Base-by-base conservation (phyloP, 2,797 vertebrate genomes). In the Malacoraja senta region DNA sequence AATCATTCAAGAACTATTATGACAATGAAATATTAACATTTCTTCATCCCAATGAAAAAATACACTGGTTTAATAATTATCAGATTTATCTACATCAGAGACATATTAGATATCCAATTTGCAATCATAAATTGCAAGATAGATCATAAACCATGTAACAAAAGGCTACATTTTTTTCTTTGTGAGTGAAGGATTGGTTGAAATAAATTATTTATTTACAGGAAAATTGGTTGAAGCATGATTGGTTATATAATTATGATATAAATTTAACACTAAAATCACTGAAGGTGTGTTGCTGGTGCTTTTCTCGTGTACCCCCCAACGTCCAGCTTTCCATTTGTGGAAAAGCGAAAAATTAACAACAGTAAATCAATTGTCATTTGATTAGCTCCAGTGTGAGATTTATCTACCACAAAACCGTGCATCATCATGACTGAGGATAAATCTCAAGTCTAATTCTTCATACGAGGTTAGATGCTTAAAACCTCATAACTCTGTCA, bases 141-240 rank as follows among this genome's bases (percentile, higher is more conserved):
- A 35, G 84, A 68, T 88, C n/a, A 68, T 88, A 68, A 88, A 88
- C 61, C n/a, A 88, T 35, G 63, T 88, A 68, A 68, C 65, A 4
- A 86, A 19, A 86, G 83, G 63, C 65, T 17, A 61, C 9, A 53
- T 53, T 53, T 88, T n/a, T 68, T 88, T 12, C 81, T 88, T 35
- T 21, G 8, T 68, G 68, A 19, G 61, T 68, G 17, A 63, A 88
- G 68, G 17, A 88, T 68, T 88, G 63, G n/a, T 88, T 32, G 65
- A 68, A 88, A 88, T 84, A 65, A 15, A 15, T 35, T 21, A 35
- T n/a, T 21, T 35, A 63, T 88, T 88, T 35, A n/a, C 32, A 32
- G 84, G n/a, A 68, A 68, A 88, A 88, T 35, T 68, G n/a, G 65
- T 21, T 88, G 84, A 65, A 88, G 63, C 15, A 35, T 88, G 84